These are phyloP conservation scores for Torymus auratus DNA, from an alignment of 2,888 invertebrate genomes.

Conservation along the genomic window DNA sequence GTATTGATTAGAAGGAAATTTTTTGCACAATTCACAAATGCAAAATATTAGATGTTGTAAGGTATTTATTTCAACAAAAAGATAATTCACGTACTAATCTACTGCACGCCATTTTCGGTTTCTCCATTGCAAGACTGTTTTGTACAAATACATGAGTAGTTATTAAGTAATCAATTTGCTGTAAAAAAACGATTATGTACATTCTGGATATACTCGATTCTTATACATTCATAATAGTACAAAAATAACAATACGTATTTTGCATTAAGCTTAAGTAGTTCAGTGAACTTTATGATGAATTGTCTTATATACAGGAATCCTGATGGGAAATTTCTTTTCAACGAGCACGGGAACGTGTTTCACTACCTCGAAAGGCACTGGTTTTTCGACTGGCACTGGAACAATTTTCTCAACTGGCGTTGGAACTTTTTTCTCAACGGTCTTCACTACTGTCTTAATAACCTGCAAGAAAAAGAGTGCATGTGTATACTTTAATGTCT, in stretches of 20 bases:
- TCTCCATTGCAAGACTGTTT: too few relatives aligned
- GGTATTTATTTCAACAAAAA: too few relatives aligned
- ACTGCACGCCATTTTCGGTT: too few relatives aligned
- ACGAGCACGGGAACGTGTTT: conserved; percentile 84
- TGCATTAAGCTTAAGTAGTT: background rate
- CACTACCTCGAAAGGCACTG: conserved; percentile 83
- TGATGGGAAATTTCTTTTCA: conserved; percentile 79
- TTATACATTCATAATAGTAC: too few relatives aligned
- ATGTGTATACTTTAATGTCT: conserved; percentile 65
- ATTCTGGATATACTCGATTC: background rate
- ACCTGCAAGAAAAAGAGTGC: conserved; percentile 79
- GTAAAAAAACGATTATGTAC: background rate
- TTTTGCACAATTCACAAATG: too few relatives aligned
- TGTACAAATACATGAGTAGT: too few relatives aligned
- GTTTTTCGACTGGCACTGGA: conserved; percentile 83
- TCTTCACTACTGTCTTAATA: conserved; percentile 83
- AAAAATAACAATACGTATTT: too few relatives aligned
- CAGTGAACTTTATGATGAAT: conserved; percentile 80
- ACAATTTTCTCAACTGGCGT: conserved; percentile 83
- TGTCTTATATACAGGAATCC: conserved; percentile 84
- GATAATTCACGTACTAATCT: too few relatives aligned
- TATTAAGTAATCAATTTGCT: background rate
- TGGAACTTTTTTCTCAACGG: conserved; percentile 84
- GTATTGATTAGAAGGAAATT: too few relatives aligned
- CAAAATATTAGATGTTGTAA: too few relatives aligned